Percentiles rank a stretch among this genome's conserved stretches.
phyloP scores from a whole-genome alignment of 2,113 vertebrate species.

The Porphyrio hochstetteri region DNA sequence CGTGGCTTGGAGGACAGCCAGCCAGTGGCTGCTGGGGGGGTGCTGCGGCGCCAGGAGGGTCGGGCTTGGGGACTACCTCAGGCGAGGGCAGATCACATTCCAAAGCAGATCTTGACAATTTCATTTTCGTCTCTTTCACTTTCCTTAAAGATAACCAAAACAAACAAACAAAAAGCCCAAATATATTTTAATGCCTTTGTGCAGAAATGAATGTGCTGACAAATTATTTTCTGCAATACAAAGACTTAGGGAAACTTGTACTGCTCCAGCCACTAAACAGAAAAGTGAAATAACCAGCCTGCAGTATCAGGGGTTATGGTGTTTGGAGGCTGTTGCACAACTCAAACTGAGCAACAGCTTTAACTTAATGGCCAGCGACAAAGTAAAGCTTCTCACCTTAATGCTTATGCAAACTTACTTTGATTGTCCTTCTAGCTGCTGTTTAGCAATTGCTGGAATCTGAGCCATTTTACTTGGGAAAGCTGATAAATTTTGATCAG shows the following conservation, averaged over 20 bases:
- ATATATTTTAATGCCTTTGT: not conserved
- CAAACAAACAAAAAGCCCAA: not conserved
- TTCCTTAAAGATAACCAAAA: slow-evolving; percentile 66
- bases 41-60: not conserved
- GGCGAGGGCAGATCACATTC: not conserved
- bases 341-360: not conserved
- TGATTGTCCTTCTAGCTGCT: slow-evolving; percentile 85
- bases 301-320: not conserved
- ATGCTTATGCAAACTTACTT: slow-evolving; percentile 75
- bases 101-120: slow-evolving; percentile 25
- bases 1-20: slow-evolving; percentile 69
- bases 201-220: not conserved
- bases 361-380: not conserved
- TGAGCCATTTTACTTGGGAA: slow-evolving; percentile 85
- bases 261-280: not conserved
- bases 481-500: slow-evolving; percentile 29
- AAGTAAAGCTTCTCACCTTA: not conserved
- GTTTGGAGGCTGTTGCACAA: not conserved
- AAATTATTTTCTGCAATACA: not conserved
- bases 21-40: slow-evolving; percentile 27
- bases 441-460: slow-evolving; percentile 85
- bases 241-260: not conserved
- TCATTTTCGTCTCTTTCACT: slow-evolving; percentile 35
- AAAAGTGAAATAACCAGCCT: not conserved
- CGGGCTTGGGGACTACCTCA: slow-evolving; percentile 1